Evolutionary conservation across 2,888 invertebrate species (phyloP), one percentile per base, ranked within the genome.

Genomic region (Drosophila pseudotalamancana): DNA sequence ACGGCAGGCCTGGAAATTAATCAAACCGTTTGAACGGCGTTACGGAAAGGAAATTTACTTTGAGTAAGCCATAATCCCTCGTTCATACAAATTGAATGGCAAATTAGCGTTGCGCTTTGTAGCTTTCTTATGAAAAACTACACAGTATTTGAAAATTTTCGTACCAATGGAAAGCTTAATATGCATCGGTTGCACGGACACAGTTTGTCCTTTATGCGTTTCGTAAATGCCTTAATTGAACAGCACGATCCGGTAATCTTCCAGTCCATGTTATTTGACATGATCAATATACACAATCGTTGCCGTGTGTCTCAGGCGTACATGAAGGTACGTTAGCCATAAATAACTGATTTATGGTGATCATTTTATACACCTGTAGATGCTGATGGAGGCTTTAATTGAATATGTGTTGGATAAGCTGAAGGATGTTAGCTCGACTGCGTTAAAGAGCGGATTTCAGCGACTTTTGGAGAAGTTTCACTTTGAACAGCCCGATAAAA

Each of bases 41-140:
- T 46, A 50, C 32, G 65, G 69, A 8, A 49, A 68, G 51, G 72
- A 81, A 4, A 40, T 85, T 1, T 84, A 78, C 37, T 68, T 67
- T 11, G 42, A 29, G 87, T 87, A 54, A 62, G 51, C 5, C 1
- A 9, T 5, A 0, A 6, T 0, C n/a, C 4, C 6, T 9, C 6
- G 3, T 0, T n/a, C 8, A 5, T 2, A 2, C 1, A 23, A 37
- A 8, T 4, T n/a, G n/a, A 6, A 0, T 12, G 4, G 6, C 14
- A 3, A 4, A 12, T 4, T 11, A 16, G 0, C 9, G 1, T 14
- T n/a, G n/a, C n/a, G n/a, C 0, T 35, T 14, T 31, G 1, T 19
- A 90, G 90, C 2, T 89, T 83, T 61, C 66, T 82, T n/a, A 72
- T 61, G 32, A 72, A 85, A 16, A 21, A 82, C 6, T 74, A 67